phyloP scores from a whole-genome alignment of 2,888 invertebrate genomes.

The Meganola albula region DNA sequence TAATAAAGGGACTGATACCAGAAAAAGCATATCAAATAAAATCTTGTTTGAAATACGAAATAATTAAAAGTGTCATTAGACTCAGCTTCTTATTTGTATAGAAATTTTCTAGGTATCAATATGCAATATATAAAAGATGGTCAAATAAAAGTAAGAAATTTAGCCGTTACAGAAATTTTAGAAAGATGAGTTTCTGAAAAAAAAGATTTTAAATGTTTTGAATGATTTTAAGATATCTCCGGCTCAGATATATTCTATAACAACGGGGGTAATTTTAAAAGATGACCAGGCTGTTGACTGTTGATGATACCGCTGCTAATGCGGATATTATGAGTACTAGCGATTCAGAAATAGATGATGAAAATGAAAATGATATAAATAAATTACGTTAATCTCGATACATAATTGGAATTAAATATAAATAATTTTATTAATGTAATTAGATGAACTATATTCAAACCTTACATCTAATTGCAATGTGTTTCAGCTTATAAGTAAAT shows the following conservation, averaged over 20 bases:
- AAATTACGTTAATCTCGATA: conserved; percentile 3
- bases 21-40: conserved; percentile 7
- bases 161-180: conserved; percentile 10
- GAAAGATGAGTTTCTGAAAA: conserved; percentile 8
- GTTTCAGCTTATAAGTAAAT: too few species aligned
- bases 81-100: conserved; percentile 9
- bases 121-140: conserved; percentile 11
- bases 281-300: conserved; percentile 3
- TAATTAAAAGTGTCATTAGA: conserved; percentile 8
- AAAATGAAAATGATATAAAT: conserved; percentile 3
- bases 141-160: conserved; percentile 9
- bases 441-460: conserved; percentile 2
- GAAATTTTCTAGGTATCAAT: conserved; percentile 11
- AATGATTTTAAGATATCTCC: conserved; percentile 6
- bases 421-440: conserved; percentile 4
- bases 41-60: conserved; percentile 10
- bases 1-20: conserved; percentile 4
- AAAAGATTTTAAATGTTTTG: conserved; percentile 6
- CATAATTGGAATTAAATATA: conserved; percentile 4
- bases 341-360: conserved; percentile 3
- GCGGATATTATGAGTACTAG: too few species aligned
- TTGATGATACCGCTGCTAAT: background rate
- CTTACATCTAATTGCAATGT: too few species aligned
- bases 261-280: conserved; percentile 7
- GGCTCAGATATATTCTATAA: conserved; percentile 6